Conservation (phyloP, 2,797 vertebrate species). For the Centroberyx gerrardi region DNA sequence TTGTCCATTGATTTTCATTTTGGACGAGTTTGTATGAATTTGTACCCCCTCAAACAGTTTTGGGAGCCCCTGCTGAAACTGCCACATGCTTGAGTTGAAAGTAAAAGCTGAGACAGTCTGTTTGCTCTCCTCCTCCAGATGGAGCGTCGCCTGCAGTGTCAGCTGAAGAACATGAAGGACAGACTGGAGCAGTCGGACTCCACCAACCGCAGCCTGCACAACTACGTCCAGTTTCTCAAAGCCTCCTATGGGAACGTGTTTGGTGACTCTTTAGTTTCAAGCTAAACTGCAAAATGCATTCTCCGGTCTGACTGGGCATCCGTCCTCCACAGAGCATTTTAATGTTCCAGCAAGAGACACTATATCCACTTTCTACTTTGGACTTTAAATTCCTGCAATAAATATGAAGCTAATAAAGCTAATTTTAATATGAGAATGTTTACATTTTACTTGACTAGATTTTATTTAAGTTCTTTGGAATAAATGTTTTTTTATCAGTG, state of each 20-base stretch:
- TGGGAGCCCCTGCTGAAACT: too few species aligned
- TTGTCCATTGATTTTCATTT: too few species aligned
- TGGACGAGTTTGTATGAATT: neutral
- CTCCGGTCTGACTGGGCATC: neutral
- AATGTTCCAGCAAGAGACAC: neutral
- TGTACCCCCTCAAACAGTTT: neutral
- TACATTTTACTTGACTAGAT: neutral
- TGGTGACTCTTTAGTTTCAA: conserved; percentile 86
- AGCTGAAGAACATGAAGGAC: conserved; percentile 92
- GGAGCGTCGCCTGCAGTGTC: conserved; percentile 89
- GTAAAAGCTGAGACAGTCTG: neutral
- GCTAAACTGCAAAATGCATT: conserved; percentile 54
- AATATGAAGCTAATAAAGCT: conserved; percentile 9
- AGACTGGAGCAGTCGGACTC: conserved; percentile 93
- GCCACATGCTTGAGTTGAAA: neutral
- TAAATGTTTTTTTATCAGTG: neutral
- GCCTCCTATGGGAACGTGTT: conserved; percentile 93
- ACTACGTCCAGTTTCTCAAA: conserved; percentile 95
- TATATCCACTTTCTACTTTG: neutral
- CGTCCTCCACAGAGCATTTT: neutral
- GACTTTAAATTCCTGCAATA: conserved; percentile 1
- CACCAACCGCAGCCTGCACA: conserved; percentile 94
- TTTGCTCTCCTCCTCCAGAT: conserved; percentile 78
- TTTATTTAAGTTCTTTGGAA: conserved; percentile 24
- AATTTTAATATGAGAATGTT: conserved; percentile 1